A percentile compares a stretch with the other conserved stretches of the same genome.
These are phyloP conservation scores for Cyphomyrus discorhynchus DNA, from an alignment of 2,113 vertebrate species.

Conservation along the genomic window DNA sequence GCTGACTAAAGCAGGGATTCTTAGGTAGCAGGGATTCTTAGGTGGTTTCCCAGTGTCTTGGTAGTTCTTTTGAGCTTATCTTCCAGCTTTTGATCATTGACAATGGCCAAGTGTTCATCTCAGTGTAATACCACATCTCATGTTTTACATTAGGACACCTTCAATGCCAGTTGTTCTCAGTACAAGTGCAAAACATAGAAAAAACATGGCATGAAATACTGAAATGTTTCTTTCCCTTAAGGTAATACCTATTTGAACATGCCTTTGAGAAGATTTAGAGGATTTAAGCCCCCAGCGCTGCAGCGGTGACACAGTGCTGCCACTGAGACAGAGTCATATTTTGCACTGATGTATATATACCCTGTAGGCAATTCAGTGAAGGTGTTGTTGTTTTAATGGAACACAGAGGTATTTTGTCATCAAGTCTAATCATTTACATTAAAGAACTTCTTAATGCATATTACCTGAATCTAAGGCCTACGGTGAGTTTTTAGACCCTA, in stretches of 20 bases:
- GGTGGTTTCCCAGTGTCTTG: neutral
- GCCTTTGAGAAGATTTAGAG: neutral
- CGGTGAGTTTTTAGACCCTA: neutral
- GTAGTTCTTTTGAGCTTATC: neutral
- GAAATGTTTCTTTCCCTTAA: neutral
- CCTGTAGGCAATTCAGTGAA: neutral
- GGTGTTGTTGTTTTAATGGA: neutral
- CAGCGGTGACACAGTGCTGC: neutral
- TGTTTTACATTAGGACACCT: neutral
- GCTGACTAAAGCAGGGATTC: neutral
- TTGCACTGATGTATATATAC: neutral
- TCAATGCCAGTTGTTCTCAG: neutral
- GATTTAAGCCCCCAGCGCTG: neutral
- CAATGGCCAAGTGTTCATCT: neutral
- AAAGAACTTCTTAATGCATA: neutral
- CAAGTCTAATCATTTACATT: neutral
- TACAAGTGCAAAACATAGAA: neutral
- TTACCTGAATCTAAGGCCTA: neutral
- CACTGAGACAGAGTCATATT: neutral
- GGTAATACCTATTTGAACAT: neutral
- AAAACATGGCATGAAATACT: neutral
- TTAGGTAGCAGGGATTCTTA: neutral
- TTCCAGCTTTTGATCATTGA: neutral
- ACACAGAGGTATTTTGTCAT: neutral
- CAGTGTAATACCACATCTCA: neutral